Evolutionary conservation across 2,113 vertebrate species (phyloP).

Genomic region (Pyxicephalus adspersus): DNA sequence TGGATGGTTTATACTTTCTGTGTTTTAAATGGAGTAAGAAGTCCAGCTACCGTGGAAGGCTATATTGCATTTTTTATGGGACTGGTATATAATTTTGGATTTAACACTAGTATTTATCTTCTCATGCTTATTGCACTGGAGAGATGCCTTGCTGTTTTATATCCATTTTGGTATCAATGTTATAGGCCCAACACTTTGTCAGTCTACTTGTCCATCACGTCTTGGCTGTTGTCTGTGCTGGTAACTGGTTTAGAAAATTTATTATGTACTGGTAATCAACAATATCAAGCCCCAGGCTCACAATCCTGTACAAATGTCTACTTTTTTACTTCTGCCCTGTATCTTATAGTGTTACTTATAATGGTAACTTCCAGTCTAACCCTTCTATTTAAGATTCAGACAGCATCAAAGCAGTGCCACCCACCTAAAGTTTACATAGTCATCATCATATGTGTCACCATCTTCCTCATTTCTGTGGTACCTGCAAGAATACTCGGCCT

Average conservation of each 20-base stretch:
- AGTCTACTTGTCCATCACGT: neutral
- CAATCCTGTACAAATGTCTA: neutral
- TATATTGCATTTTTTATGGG: slow-evolving; percentile 1
- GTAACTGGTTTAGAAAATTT: slow-evolving; percentile 21
- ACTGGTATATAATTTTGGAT: slow-evolving; percentile 24
- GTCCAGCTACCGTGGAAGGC: neutral
- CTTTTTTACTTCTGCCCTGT: slow-evolving; percentile 9
- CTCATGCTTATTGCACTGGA: slow-evolving; percentile 57
- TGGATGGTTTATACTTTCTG: slow-evolving; percentile 36
- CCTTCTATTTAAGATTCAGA: slow-evolving; percentile 30
- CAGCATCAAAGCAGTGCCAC: neutral
- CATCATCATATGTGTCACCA: slow-evolving; percentile 20
- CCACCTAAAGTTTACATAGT: slow-evolving; percentile 34
- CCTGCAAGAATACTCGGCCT: slow-evolving; percentile 37
- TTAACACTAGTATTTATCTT: slow-evolving; percentile 31
- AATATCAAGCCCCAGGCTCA: neutral
- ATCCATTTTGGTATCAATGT: slow-evolving; percentile 58
- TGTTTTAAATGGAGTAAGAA: slow-evolving; percentile 4
- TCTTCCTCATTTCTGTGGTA: slow-evolving; percentile 45
- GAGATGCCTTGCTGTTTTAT: slow-evolving; percentile 53
- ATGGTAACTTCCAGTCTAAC: slow-evolving; percentile 12
- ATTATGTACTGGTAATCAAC: slow-evolving; percentile 36
- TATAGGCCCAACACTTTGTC: slow-evolving; percentile 35
- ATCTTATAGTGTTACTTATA: slow-evolving; percentile 36
- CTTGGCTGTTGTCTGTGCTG: slow-evolving; percentile 49